Evolutionary conservation across 2,888 invertebrate genomes (phyloP), one percentile per base, ranked within the genome.

Genomic region (Cheiracanthium punctorium): DNA sequence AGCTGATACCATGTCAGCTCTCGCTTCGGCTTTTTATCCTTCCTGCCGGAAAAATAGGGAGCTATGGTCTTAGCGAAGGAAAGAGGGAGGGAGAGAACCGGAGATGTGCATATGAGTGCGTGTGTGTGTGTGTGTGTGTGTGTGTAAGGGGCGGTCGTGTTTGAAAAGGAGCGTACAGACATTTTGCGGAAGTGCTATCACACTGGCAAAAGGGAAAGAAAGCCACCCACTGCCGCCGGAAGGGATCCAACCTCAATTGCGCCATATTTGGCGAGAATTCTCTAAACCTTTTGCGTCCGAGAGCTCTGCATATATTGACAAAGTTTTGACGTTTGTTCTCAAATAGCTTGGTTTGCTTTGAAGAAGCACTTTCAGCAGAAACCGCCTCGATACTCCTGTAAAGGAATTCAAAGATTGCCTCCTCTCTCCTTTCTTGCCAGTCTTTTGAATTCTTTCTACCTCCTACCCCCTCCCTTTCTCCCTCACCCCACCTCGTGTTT

Each of bases 1-100:
- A 86, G 86, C 86, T 85, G 73, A 69, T 72, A 58, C 79, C 75
- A 85, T 85, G 80, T 75, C 86, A 86, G 86, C 77, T 76, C 70
- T n/a, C n/a, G n/a, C 33, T 64, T 70, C 76, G 69, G 71, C 85
- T 74, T 86, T 80, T 85, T 85, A 80, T 75, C 86, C 76, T 86
- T 80, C 75, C 80, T 71, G 80, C 75, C 75, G 86, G 86, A 80
- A 86, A 86, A 86, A 86, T 85, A 85, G 73, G 43, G 58, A 58
- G 58, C 58, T 58, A 58, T 24, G 58, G 58, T 20, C 58, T 58
- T 24, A 24, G 4, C 24, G 24, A 4, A 12, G 24, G 14, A 24
- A 5, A 24, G 58, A 69, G n/a, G 67, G n/a, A 48, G 17, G 37
- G 12, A 10, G 37, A 37, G 37, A 37, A 48, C 17, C 48, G 48